Evolutionary conservation across 2,888 invertebrate species (phyloP).

Genomic region (Acanthosepion lycidas): DNA sequence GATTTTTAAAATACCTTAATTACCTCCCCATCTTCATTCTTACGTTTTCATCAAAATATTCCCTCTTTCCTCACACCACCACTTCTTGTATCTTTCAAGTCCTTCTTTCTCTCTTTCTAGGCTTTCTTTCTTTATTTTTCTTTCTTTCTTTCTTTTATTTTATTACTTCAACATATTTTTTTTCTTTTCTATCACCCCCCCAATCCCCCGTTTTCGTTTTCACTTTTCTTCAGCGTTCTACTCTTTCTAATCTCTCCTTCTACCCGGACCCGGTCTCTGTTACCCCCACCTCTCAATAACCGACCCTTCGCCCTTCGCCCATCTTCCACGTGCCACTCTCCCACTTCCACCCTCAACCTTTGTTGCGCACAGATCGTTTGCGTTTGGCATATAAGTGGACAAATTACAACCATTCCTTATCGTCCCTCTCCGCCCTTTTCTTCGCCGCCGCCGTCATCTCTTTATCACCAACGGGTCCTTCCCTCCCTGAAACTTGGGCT

Average conservation of each 20-base stretch:
- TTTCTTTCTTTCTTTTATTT: too few relatives aligned
- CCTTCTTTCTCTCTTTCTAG: too few relatives aligned
- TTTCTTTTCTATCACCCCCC: too few relatives aligned
- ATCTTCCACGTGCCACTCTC: neutral
- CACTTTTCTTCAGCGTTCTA: too few relatives aligned
- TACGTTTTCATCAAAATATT: too few relatives aligned
- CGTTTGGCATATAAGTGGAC: neutral
- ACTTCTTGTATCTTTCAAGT: too few relatives aligned
- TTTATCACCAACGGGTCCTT: neutral
- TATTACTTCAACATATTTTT: too few relatives aligned
- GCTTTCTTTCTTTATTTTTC: too few relatives aligned
- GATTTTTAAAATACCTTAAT: too few relatives aligned
- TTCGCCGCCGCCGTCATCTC: neutral
- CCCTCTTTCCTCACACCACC: too few relatives aligned
- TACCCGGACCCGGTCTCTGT: neutral
- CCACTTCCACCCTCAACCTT: neutral
- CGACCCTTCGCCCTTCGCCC: neutral
- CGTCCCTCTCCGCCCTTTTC: neutral
- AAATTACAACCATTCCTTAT: slow-evolving; percentile 33
- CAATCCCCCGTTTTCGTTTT: too few relatives aligned
- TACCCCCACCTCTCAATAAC: neutral
- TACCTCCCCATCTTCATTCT: too few relatives aligned
- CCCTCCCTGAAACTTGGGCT: neutral
- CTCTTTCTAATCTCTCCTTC: neutral
- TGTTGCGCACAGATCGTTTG: slow-evolving; percentile 11